These are phyloP conservation scores for Eupithecia inturbata DNA, from an alignment of 2,888 invertebrate species.

Conservation along the genomic window DNA sequence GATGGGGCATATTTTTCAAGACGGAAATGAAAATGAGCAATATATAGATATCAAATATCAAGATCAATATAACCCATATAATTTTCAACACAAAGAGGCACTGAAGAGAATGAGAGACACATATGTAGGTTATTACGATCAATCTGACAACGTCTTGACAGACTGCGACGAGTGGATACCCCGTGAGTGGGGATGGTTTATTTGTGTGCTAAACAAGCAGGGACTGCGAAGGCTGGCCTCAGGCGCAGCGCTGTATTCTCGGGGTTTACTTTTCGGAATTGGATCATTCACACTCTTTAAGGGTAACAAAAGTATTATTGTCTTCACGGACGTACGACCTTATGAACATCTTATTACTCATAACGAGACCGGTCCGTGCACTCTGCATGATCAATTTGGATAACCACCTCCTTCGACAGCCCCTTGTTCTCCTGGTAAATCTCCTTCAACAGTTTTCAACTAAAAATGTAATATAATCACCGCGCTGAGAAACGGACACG, in stretches of 20 bases:
- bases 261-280: slow-evolving; percentile 1
- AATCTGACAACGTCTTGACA: background rate
- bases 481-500: too few relatives aligned
- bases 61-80: too few relatives aligned
- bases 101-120: background rate
- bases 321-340: background rate
- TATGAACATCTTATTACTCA: background rate
- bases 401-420: background rate
- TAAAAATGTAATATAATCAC: too few relatives aligned
- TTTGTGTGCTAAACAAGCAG: background rate
- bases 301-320: background rate
- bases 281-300: slow-evolving; percentile 10
- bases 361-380: background rate
- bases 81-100: too few relatives aligned
- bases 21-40: background rate
- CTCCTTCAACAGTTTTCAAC: too few relatives aligned
- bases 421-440: too few relatives aligned
- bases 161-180: slow-evolving; percentile 9
- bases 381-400: background rate
- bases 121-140: background rate
- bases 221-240: background rate
- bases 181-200: slow-evolving; percentile 7
- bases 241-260: slow-evolving; percentile 7
- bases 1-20: slow-evolving; percentile 2
- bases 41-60: background rate